Percentiles rank a stretch among this genome's conserved stretches.
phyloP scores from a whole-genome alignment of 2,113 vertebrate genomes.

The Eidolon helvum region DNA sequence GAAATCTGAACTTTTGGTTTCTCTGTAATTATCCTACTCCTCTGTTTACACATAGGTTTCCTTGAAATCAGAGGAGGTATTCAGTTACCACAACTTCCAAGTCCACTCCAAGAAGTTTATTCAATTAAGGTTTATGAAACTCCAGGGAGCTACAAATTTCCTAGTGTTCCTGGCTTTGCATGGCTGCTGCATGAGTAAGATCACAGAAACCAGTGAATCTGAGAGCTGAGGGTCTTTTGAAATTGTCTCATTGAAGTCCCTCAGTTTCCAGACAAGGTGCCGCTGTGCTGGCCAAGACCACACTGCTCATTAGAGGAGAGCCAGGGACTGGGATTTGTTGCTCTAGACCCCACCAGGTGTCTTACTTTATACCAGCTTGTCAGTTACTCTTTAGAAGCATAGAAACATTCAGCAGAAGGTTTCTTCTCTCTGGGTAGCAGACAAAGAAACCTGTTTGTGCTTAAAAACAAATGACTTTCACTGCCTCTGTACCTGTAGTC shows the following conservation, averaged over 20 bases:
- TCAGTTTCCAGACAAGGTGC: background rate
- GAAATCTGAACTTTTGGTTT: background rate
- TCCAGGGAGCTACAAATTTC: background rate
- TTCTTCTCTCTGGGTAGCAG: background rate
- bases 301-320: background rate
- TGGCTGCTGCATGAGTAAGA: background rate
- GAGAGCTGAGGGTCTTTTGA: background rate
- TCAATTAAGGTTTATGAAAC: background rate
- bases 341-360: background rate
- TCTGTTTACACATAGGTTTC: background rate
- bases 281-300: background rate
- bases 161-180: background rate
- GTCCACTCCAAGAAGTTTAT: background rate
- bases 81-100: background rate
- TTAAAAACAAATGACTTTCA: background rate
- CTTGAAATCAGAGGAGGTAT: background rate
- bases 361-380: background rate
- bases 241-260: background rate
- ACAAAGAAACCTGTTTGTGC: background rate
- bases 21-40: rapidly evolving
- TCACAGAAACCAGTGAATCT: background rate
- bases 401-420: background rate
- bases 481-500: background rate
- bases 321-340: no score
- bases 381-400: background rate